phyloP scores from a whole-genome alignment of 2,113 vertebrate species.

The Alethe diademata region DNA sequence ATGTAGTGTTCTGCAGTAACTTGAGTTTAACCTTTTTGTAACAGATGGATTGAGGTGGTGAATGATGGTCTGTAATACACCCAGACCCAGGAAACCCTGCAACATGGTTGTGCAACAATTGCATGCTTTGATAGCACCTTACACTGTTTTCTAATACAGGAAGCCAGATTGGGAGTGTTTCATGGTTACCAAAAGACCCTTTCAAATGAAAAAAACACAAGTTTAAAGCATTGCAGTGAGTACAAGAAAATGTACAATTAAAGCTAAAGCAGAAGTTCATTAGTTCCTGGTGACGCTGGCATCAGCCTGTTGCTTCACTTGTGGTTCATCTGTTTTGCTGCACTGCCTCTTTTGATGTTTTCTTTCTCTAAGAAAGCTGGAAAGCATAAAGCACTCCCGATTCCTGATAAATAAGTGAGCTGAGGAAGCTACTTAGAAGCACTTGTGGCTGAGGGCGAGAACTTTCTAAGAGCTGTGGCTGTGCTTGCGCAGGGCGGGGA shows the following conservation, averaged over 20 bases:
- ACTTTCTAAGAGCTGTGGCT: conserved; percentile 49
- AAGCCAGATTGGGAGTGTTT: conserved; percentile 63
- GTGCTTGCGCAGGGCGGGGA: conserved; percentile 10
- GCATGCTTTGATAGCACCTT: conserved; percentile 20
- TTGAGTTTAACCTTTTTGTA: not conserved
- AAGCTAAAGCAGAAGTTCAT: not conserved
- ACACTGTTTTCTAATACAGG: conserved; percentile 4
- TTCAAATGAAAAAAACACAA: not conserved
- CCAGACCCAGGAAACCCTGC: conserved; percentile 3
- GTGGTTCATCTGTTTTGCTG: conserved; percentile 48
- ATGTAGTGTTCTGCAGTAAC: not conserved
- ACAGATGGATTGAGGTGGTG: not conserved
- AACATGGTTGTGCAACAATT: not conserved
- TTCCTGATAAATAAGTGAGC: conserved; percentile 36
- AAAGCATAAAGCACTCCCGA: conserved; percentile 71
- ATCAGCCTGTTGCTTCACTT: conserved; percentile 31
- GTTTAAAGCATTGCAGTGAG: conserved; percentile 4
- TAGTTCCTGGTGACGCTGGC: not conserved
- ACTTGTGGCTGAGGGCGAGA: conserved; percentile 65
- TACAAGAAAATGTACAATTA: not conserved
- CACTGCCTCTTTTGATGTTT: conserved; percentile 19
- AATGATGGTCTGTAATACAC: not conserved
- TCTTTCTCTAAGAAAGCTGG: conserved; percentile 59
- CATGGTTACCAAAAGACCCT: conserved; percentile 59
- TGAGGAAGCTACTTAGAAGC: conserved; percentile 66